phyloP scores from a whole-genome alignment of 2,888 invertebrate species.

The Phaedon cochleariae region DNA sequence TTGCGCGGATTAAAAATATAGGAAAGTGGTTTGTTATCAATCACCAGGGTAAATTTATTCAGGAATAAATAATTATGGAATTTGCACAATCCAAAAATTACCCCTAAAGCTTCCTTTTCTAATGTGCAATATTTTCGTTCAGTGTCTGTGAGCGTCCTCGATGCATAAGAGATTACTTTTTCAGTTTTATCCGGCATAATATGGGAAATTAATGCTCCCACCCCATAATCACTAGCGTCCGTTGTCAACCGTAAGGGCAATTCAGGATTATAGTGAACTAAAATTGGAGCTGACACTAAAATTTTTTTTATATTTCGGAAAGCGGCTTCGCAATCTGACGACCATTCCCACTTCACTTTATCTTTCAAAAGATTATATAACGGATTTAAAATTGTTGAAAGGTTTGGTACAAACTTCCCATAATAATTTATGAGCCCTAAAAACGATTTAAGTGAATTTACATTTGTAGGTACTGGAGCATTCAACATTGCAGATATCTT shows the following conservation, averaged over 20 bases:
- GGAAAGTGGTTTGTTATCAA: no score
- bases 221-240: conserved; percentile 29
- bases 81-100: no score
- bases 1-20: conserved; percentile 1
- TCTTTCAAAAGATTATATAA: conserved; percentile 5
- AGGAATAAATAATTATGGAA: no score
- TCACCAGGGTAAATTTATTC: no score
- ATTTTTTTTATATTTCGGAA: conserved; percentile 33
- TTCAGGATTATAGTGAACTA: no score
- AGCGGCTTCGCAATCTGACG: conserved; percentile 19
- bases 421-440: no score
- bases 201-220: conserved; percentile 38
- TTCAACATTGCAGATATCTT: conserved; percentile 33
- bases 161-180: conserved; percentile 9
- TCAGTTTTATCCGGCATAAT: conserved; percentile 9
- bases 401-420: no score
- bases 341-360: conserved; percentile 20
- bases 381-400: neutral
- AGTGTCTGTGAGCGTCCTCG: conserved; percentile 3
- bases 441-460: neutral
- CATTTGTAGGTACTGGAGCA: conserved; percentile 12
- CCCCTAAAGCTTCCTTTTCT: conserved; percentile 14
- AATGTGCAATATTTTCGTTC: conserved; percentile 2
- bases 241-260: conserved; percentile 27
- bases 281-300: no score